These are phyloP conservation scores for Agrypnia vestita DNA, from an alignment of 1,140 invertebrate species.

Conservation along the genomic window DNA sequence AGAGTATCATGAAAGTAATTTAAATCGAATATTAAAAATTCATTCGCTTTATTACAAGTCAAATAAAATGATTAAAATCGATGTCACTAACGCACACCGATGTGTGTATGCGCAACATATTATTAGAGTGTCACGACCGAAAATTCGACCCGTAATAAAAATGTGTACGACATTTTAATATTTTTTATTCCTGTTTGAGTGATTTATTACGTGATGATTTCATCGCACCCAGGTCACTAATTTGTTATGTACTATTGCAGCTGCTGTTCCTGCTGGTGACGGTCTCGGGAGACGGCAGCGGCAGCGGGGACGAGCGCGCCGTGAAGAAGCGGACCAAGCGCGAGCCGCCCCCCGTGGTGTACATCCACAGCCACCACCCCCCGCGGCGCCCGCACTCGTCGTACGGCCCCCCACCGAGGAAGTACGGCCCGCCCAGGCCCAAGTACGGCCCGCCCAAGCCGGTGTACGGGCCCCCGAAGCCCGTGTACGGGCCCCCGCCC, in stretches of 20 bases:
- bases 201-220: too few relatives aligned
- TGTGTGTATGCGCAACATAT: too few relatives aligned
- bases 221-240: neutral
- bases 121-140: too few relatives aligned
- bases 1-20: too few relatives aligned
- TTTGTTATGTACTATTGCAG: constrained; percentile 33
- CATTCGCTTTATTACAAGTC: too few relatives aligned
- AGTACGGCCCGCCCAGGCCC: constrained; percentile 58
- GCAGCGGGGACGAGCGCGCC: neutral
- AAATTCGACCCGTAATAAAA: too few relatives aligned
- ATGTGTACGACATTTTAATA: too few relatives aligned
- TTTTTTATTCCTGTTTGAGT: too few relatives aligned
- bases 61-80: too few relatives aligned
- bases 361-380: constrained; percentile 41
- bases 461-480: constrained; percentile 61
- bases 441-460: constrained; percentile 55
- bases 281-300: neutral
- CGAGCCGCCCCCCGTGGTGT: constrained; percentile 46
- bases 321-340: constrained; percentile 46
- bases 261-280: constrained; percentile 12
- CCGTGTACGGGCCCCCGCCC: constrained; percentile 59
- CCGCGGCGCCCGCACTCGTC: constrained; percentile 58
- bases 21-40: too few relatives aligned
- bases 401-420: constrained; percentile 61
- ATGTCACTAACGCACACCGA: too few relatives aligned